Evolutionary conservation across 2,113 vertebrate genomes (phyloP).

Genomic region (Eulemur macaco): DNA sequence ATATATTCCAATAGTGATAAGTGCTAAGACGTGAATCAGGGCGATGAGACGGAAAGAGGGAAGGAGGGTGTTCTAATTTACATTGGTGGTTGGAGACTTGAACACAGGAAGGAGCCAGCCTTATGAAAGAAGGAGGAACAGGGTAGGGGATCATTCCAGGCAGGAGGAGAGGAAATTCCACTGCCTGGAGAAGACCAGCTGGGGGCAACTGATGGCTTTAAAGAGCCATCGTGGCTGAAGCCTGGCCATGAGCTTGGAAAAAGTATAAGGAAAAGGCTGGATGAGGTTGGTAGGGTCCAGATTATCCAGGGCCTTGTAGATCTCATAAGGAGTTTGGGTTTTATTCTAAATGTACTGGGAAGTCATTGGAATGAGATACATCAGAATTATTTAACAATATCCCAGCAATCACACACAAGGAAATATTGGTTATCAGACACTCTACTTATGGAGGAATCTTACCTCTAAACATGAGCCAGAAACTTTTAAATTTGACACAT

Average conservation of each 20-base stretch:
- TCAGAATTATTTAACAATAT: neutral
- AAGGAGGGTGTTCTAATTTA: neutral
- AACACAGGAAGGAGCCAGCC: neutral
- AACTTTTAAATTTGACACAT: neutral
- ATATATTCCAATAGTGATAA: neutral
- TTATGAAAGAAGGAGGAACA: neutral
- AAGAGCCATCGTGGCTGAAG: neutral
- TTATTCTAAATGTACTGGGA: neutral
- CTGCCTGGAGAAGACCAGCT: neutral
- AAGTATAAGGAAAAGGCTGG: neutral
- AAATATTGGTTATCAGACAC: neutral
- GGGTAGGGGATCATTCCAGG: neutral
- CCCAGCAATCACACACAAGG: neutral
- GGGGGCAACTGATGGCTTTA: neutral
- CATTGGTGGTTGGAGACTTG: neutral
- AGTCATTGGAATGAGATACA: neutral
- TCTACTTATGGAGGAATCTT: neutral
- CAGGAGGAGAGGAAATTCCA: neutral
- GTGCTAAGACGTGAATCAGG: neutral
- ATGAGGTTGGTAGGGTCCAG: neutral
- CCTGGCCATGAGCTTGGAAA: neutral
- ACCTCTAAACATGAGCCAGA: neutral
- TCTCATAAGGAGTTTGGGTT: neutral
- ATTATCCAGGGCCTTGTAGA: neutral
- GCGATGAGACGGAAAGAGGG: neutral